Conservation (phyloP, 2,888 invertebrate genomes). For the Pollenia griseotomentosa region DNA sequence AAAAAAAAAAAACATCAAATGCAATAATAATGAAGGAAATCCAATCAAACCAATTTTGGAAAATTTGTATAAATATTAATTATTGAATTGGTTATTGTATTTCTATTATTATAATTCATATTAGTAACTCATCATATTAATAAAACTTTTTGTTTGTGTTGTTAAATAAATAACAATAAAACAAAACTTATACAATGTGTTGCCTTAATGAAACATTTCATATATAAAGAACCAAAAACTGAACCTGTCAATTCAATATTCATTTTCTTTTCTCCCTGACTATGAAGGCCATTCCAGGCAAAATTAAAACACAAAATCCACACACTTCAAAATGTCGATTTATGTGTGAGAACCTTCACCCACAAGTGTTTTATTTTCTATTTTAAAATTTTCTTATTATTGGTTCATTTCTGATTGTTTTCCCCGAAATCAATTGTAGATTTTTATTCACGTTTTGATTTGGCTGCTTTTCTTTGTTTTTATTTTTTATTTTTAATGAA, state of each 20-base stretch:
- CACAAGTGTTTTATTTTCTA: conserved; percentile 69
- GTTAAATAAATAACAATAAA: not conserved
- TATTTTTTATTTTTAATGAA: conserved; percentile 10
- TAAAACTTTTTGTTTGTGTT: not conserved
- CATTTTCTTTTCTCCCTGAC: conserved; percentile 43
- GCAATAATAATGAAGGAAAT: conserved; percentile 51
- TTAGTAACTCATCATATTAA: conserved; percentile 20
- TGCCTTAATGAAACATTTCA: not conserved
- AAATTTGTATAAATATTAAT: conserved; percentile 22
- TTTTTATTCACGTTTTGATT: conserved; percentile 47
- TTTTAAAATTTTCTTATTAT: conserved; percentile 33
- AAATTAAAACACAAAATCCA: conserved; percentile 19
- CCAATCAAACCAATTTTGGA: conserved; percentile 29
- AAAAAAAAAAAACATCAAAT: conserved; percentile 23
- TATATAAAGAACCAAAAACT: not conserved
- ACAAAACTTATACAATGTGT: conserved; percentile 12
- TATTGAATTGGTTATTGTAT: conserved; percentile 21
- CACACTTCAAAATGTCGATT: conserved; percentile 69
- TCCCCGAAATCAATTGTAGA: conserved; percentile 34
- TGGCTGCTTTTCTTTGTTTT: conserved; percentile 28
- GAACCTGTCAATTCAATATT: conserved; percentile 66
- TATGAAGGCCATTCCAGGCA: conserved; percentile 59
- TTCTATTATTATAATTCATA: not conserved
- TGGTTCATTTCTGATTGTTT: conserved; percentile 9
- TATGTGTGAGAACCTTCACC: conserved; percentile 65